Percentiles rank a stretch among this genome's conserved stretches.
Conservation (phyloP, 64 coral and sea anemone species). For the Dendrophyllia cribrosa region DNA sequence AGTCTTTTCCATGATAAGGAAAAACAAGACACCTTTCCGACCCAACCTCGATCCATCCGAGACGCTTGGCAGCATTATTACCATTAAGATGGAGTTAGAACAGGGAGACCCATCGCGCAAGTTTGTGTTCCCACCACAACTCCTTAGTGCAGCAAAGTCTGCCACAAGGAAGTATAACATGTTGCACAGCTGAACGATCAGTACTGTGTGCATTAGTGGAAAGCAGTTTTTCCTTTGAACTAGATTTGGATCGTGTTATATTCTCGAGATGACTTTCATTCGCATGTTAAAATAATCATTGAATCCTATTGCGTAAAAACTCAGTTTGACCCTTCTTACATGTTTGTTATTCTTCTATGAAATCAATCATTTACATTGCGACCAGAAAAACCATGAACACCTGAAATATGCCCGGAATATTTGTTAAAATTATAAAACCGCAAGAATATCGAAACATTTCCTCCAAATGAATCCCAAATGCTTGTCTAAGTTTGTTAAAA, state of each 20-base stretch:
- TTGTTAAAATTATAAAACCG: conserved; percentile 1
- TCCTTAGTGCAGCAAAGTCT: conserved; percentile 19
- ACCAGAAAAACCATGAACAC: conserved; percentile 14
- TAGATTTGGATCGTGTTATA: conserved; percentile 44
- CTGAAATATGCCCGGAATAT: conserved; percentile 1
- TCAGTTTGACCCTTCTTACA: conserved; percentile 27
- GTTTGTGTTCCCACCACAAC: conserved; percentile 19
- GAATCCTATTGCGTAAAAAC: conserved; percentile 38
- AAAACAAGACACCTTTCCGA: conserved; percentile 70
- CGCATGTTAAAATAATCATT: conserved; percentile 50
- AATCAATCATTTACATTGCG: conserved; percentile 1
- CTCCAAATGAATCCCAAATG: conserved; percentile 28
- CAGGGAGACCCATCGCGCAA: conserved; percentile 1
- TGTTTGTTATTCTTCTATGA: conserved; percentile 20
- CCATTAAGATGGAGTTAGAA: conserved; percentile 62
- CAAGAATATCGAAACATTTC: conserved; percentile 7
- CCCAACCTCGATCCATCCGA: conserved; percentile 14
- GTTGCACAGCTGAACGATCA: conserved; percentile 9
- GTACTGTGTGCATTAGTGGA: conserved; percentile 20
- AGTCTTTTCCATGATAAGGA: conserved; percentile 67
- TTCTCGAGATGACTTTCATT: conserved; percentile 52
- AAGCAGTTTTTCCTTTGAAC: conserved; percentile 59
- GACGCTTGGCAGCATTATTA: conserved; percentile 38
- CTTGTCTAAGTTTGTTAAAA: conserved; percentile 19
- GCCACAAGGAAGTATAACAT: conserved; percentile 42